These are phyloP conservation scores for Catagonus wagneri DNA, from an alignment of 2,113 vertebrate species.

Conservation along the genomic window DNA sequence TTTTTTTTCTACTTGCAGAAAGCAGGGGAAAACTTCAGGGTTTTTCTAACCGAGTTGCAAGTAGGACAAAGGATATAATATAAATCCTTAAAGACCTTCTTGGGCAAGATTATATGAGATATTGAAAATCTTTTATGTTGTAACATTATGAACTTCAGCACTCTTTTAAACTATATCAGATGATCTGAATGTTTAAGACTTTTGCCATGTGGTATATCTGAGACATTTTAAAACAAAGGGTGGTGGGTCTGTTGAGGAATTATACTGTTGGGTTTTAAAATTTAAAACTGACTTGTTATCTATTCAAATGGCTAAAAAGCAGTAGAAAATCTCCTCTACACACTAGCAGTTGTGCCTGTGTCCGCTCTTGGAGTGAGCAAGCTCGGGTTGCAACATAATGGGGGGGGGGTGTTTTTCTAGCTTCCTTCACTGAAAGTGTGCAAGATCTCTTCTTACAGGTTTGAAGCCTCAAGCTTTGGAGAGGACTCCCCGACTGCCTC, in stretches of 20 bases:
- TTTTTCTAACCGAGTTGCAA: slow-evolving; percentile 69
- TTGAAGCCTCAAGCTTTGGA: neutral
- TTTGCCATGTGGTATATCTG: neutral
- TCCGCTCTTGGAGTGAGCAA: neutral
- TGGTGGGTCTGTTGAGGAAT: neutral
- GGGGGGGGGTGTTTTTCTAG: neutral
- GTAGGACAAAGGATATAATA: slow-evolving; percentile 55
- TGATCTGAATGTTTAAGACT: neutral
- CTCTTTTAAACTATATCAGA: neutral
- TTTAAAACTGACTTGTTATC: neutral
- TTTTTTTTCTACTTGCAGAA: slow-evolving; percentile 50
- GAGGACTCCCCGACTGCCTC: neutral
- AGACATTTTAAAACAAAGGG: neutral
- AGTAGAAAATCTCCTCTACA: neutral
- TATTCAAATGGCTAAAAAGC: slow-evolving; percentile 7
- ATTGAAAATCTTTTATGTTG: slow-evolving; percentile 23
- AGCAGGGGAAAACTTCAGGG: slow-evolving; percentile 51
- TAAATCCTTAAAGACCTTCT: slow-evolving; percentile 23
- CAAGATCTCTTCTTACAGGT: slow-evolving; percentile 69
- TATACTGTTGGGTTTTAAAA: neutral
- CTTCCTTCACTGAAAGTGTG: slow-evolving; percentile 30
- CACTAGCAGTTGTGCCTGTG: too few species aligned
- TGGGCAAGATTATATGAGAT: neutral
- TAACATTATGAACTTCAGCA: neutral
- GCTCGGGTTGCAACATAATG: neutral